Percentiles rank a stretch among this genome's conserved stretches.
Conservation (phyloP, 2,113 vertebrate species). For the Petrocephalus microphthalmus region DNA sequence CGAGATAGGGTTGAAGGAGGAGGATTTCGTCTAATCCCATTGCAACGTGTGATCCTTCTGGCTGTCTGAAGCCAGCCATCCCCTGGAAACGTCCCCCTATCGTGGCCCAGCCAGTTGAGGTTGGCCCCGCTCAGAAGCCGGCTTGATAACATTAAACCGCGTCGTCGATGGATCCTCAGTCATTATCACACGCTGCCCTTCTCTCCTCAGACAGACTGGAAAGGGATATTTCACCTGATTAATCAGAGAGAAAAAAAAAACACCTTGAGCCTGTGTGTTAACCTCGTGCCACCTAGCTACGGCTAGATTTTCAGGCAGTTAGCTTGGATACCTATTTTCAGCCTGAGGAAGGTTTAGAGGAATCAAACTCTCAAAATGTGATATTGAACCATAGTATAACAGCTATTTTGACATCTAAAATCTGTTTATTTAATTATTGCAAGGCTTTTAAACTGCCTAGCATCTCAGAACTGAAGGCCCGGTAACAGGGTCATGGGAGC, state of each 20-base stretch:
- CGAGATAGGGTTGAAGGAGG: conserved; percentile 45
- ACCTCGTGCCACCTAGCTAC: not conserved
- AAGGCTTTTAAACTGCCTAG: conserved; percentile 12
- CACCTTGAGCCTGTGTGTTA: not conserved
- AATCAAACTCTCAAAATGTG: not conserved
- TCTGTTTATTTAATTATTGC: conserved; percentile 26
- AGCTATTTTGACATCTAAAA: conserved; percentile 16
- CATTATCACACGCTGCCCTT: not conserved
- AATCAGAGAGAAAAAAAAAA: conserved; percentile 9
- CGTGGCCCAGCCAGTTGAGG: conserved; percentile 31
- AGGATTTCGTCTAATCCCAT: conserved; percentile 50
- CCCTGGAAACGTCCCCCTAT: conserved; percentile 38
- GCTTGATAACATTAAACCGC: conserved; percentile 26
- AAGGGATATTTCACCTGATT: conserved; percentile 21
- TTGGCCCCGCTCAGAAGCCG: conserved; percentile 36
- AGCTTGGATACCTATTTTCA: not conserved
- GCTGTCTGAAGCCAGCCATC: conserved; percentile 26
- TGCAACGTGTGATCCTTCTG: conserved; percentile 49
- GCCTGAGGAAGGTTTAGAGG: not conserved
- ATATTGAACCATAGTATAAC: not conserved
- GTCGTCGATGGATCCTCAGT: not conserved
- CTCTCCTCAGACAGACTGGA: not conserved
- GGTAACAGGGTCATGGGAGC: not conserved
- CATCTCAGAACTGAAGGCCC: not conserved
- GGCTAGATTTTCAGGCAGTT: not conserved